Evolutionary conservation across 2,113 vertebrate genomes (phyloP).

Genomic region (Pterocles burchelli): DNA sequence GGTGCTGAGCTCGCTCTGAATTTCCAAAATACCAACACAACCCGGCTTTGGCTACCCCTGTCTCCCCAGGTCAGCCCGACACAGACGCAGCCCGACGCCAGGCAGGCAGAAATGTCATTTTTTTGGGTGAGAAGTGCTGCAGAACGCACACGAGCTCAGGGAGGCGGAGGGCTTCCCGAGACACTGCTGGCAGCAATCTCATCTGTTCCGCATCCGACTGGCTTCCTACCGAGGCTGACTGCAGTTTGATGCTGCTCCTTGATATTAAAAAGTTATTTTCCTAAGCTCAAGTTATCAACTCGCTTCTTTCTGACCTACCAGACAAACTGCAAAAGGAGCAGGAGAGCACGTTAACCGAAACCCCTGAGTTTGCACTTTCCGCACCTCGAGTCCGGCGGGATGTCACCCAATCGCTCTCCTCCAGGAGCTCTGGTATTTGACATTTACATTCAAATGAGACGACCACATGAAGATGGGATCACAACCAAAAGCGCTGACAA

Average conservation of each 20-base stretch:
- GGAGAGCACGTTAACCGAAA: not conserved
- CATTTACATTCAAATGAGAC: conserved; percentile 48
- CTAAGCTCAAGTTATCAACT: not conserved
- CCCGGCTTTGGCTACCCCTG: accelerated
- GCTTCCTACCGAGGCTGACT: accelerated
- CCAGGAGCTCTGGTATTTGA: conserved; percentile 9
- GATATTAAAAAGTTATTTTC: not conserved
- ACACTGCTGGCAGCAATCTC: accelerated
- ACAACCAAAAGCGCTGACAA: conserved; percentile 21
- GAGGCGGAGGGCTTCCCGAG: not conserved
- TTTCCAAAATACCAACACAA: not conserved
- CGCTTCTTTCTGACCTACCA: not conserved
- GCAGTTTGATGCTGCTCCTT: not conserved
- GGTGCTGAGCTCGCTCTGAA: accelerated
- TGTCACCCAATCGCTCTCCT: not conserved
- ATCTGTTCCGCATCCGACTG: not conserved
- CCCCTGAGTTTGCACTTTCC: not conserved
- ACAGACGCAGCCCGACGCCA: accelerated
- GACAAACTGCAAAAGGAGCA: not conserved
- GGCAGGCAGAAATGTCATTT: not conserved
- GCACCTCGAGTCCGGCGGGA: not conserved
- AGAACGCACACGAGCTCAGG: accelerated
- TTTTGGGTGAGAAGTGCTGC: accelerated
- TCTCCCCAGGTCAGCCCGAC: accelerated
- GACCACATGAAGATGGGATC: conserved; percentile 34